A percentile compares a stretch with the other conserved stretches of the same genome.
Evolutionary conservation across 1,140 invertebrate species (phyloP).

Genomic region (Cyclargus thomasi): DNA sequence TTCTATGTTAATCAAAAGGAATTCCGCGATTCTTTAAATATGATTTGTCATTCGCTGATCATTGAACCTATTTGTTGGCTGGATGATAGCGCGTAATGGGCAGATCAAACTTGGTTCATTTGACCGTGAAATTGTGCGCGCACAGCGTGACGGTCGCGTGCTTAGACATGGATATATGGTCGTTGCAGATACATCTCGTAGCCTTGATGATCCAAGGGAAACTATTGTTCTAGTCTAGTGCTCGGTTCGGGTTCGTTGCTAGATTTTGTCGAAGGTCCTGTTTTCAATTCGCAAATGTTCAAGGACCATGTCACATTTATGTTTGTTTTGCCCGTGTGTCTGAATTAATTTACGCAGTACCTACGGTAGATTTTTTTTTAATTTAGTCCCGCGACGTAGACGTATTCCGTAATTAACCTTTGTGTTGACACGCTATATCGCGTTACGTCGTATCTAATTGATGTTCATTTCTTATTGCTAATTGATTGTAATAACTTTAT

Average conservation of each 20-base stretch:
- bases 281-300: not conserved
- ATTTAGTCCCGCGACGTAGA: not conserved
- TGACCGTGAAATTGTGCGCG: constrained; percentile 52
- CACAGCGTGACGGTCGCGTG: constrained; percentile 54
- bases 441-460: not conserved
- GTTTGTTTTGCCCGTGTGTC: too few species aligned
- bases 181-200: not conserved
- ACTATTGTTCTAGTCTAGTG: constrained; percentile 13
- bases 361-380: not conserved
- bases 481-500: constrained; percentile 9
- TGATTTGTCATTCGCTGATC: constrained; percentile 16
- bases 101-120: constrained; percentile 59
- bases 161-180: constrained; percentile 29
- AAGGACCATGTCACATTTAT: too few species aligned
- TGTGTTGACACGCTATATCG: not conserved
- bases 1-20: not conserved
- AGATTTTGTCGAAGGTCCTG: not conserved
- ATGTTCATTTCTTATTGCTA: constrained; percentile 16
- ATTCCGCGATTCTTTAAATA: not conserved
- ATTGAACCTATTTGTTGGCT: constrained; percentile 35
- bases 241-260: not conserved
- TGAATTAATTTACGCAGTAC: not conserved
- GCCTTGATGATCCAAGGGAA: not conserved
- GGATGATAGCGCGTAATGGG: constrained; percentile 50
- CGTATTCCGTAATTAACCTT: constrained; percentile 1